A percentile compares a stretch with the other conserved stretches of the same genome.
Evolutionary conservation across 2,888 invertebrate genomes (phyloP).

Genomic region (Melinaea menophilus): DNA sequence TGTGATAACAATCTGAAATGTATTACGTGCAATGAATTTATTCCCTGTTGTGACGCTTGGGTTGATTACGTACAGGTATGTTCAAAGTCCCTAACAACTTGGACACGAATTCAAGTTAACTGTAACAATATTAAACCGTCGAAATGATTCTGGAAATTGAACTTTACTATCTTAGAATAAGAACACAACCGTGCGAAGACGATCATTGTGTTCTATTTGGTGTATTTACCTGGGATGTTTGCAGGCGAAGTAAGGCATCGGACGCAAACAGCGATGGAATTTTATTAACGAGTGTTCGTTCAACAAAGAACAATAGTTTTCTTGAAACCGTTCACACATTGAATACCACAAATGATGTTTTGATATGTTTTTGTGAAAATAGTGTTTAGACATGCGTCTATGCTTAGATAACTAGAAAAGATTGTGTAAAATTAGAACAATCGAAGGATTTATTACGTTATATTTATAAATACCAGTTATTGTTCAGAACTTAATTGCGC

Average conservation of each 20-base stretch:
- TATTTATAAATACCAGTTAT: too few relatives aligned
- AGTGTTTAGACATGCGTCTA: too few relatives aligned
- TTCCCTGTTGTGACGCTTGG: slow-evolving; percentile 7
- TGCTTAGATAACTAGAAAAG: too few relatives aligned
- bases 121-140: slow-evolving; percentile 37
- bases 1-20: slow-evolving; percentile 20
- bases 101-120: slow-evolving; percentile 58
- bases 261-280: slow-evolving; percentile 43
- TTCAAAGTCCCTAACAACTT: slow-evolving; percentile 51
- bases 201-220: slow-evolving; percentile 31
- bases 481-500: too few relatives aligned
- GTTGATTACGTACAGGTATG: slow-evolving; percentile 34
- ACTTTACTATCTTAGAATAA: slow-evolving; percentile 32
- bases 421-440: too few relatives aligned
- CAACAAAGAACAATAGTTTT: slow-evolving; percentile 43
- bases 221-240: slow-evolving; percentile 52
- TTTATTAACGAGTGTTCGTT: slow-evolving; percentile 37
- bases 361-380: slow-evolving; percentile 18
- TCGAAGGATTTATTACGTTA: too few relatives aligned
- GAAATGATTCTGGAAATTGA: slow-evolving; percentile 22
- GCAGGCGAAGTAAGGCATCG: slow-evolving; percentile 37
- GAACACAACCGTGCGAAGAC: slow-evolving; percentile 13
- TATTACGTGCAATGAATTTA: background rate
- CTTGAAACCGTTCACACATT: slow-evolving; percentile 31
- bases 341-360: slow-evolving; percentile 20